phyloP scores from a whole-genome alignment of 2,113 vertebrate genomes.

The Ctenomys sociabilis region DNA sequence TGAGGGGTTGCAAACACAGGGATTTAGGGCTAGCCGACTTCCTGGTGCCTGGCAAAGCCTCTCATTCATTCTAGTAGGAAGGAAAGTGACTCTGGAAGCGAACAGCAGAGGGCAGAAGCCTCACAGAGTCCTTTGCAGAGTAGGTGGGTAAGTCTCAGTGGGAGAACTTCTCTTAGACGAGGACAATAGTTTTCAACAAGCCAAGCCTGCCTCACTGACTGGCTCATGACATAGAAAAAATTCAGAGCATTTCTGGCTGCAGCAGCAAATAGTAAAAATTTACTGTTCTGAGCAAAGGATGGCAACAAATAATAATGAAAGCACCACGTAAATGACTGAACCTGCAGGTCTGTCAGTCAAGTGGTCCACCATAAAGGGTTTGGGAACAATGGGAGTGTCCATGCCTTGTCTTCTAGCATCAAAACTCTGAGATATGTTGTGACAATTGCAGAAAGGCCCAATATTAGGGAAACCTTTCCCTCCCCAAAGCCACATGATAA shows the following conservation, averaged over 20 bases:
- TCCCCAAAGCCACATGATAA: background rate
- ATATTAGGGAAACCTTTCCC: background rate
- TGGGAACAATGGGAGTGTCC: background rate
- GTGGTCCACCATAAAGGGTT: background rate
- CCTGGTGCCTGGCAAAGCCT: background rate
- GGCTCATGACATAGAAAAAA: background rate
- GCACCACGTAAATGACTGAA: background rate
- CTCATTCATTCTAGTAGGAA: background rate
- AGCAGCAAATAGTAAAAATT: background rate
- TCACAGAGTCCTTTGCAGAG: background rate
- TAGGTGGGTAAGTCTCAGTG: background rate
- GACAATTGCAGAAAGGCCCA: background rate
- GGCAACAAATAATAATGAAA: background rate
- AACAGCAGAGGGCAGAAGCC: slow-evolving; percentile 55
- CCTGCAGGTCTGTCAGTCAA: background rate
- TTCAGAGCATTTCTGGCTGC: background rate
- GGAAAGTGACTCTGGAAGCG: background rate
- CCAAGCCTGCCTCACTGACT: background rate
- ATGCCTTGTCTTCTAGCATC: background rate
- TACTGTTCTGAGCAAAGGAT: background rate
- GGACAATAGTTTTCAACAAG: background rate
- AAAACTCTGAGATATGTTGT: background rate
- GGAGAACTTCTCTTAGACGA: background rate
- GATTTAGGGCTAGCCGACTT: background rate
- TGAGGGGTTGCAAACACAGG: background rate